A percentile compares a stretch with the other conserved stretches of the same genome.
phyloP scores from a whole-genome alignment of 2,888 invertebrate species.

The Nomada hirtipes region DNA sequence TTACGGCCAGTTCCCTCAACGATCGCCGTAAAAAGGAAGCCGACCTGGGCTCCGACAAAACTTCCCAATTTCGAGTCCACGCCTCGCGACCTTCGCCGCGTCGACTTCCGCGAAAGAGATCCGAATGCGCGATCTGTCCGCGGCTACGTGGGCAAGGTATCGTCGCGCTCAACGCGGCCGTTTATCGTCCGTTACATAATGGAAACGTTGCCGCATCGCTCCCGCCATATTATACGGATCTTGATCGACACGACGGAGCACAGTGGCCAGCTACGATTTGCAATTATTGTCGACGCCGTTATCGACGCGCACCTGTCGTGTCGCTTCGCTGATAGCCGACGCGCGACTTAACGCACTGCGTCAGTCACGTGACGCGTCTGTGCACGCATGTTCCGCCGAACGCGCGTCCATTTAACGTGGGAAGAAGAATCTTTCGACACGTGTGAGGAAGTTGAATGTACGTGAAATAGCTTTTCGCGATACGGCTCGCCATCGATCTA shows the following conservation, averaged over 20 bases:
- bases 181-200: conserved; percentile 60
- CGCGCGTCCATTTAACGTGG: conserved; percentile 49
- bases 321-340: conserved; percentile 75
- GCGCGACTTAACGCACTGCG: conserved; percentile 75
- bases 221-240: conserved; percentile 73
- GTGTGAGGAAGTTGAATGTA: neutral
- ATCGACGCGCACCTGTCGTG: conserved; percentile 78
- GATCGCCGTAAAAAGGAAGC: too few relatives aligned
- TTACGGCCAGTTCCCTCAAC: too few relatives aligned
- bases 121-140: conserved; percentile 5
- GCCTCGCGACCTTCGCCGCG: neutral
- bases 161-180: conserved; percentile 55
- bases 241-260: conserved; percentile 71
- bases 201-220: conserved; percentile 62
- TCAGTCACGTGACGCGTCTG: conserved; percentile 69
- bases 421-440: neutral
- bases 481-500: conserved; percentile 17
- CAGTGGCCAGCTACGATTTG: conserved; percentile 77
- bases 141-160: conserved; percentile 22
- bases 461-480: neutral
- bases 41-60: neutral
- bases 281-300: conserved; percentile 79
- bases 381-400: conserved; percentile 53
- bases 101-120: neutral
- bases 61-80: neutral